Base-by-base conservation (phyloP, 2,888 invertebrate genomes). In the Aleiodes leptofemur region DNA sequence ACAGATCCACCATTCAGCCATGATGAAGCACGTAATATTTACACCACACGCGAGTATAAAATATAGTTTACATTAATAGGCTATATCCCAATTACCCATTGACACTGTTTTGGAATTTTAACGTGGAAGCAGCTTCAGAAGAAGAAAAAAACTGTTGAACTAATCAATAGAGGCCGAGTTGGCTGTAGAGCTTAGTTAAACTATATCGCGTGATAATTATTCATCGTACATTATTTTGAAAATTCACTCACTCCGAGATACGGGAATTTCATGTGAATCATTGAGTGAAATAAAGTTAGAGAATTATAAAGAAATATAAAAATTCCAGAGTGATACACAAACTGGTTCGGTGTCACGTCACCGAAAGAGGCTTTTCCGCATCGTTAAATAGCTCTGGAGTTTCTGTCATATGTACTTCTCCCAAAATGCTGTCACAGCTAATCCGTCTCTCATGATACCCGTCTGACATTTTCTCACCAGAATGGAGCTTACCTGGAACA, bases 351-450 rank as follows among this genome's bases (percentile, higher is more conserved):
- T 59, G 56, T 59, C 56, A 53, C 38, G 50, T 73, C 74, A 78
- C 80, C 79, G 81, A 82, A 83, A 83, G 83, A 81, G 80, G 82
- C 82, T 82, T 83, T 83, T 79, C 80, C 78, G 79, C 80, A 78
- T 79, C 79, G 81, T 82, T 82, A 81, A 83, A 83, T 83, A 81
- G 79, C 78, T 57, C 55, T 69, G 38, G 38, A 56, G 38, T 66
- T 38, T 73, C 29, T 66, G 14, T 53, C 43, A 29, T 64, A 48
- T 16, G 64, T 23, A 31, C 23, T 57, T 59, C 50, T 13, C 50
- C 73, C 73, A 68, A 77, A 78, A 80, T 81, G 79, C 79, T 74
- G 76, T 77, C 77, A 73, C 78, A 79, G 81, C 81, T 79, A 81
- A 81, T 80, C 76, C 78, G 76, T 69, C 66, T 74, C 77, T 78